Evolutionary conservation across 2,113 vertebrate genomes (phyloP).

Genomic region (Hemibagrus wyckioides): DNA sequence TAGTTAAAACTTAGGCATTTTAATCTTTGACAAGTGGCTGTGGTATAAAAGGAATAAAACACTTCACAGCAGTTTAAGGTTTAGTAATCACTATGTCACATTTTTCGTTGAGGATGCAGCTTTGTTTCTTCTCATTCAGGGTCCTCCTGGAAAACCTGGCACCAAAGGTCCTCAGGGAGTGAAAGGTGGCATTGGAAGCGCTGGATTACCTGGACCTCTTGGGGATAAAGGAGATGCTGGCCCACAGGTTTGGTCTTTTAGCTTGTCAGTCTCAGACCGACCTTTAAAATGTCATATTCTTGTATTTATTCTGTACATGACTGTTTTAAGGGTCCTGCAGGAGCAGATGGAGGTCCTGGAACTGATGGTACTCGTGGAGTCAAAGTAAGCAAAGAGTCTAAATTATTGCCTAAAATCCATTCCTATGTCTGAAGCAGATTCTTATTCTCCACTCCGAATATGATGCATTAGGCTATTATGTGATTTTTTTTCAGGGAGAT

Average conservation of each 20-base stretch:
- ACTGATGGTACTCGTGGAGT: constrained; percentile 86
- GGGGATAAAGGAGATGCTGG: constrained; percentile 92
- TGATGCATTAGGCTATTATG: neutral
- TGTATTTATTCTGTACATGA: constrained; percentile 4
- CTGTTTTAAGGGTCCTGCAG: constrained; percentile 80
- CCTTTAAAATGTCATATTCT: neutral
- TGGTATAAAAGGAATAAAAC: neutral
- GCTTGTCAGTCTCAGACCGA: neutral
- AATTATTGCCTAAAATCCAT: neutral
- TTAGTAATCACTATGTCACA: too few relatives aligned
- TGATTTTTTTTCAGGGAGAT: constrained; percentile 78
- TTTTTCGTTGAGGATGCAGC: too few relatives aligned
- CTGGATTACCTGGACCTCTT: constrained; percentile 83
- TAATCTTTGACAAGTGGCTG: neutral
- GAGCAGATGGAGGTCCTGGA: constrained; percentile 88
- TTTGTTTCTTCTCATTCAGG: constrained; percentile 70
- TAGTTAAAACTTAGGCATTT: neutral
- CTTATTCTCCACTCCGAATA: neutral
- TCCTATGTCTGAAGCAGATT: neutral
- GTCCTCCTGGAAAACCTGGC: constrained; percentile 89
- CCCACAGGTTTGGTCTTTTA: constrained; percentile 79
- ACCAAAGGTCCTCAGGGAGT: constrained; percentile 80
- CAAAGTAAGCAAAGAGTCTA: constrained; percentile 76
- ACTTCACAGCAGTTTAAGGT: too few relatives aligned
- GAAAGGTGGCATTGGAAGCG: constrained; percentile 84